phyloP scores from a whole-genome alignment of 2,113 vertebrate species.

The Salvelinus fontinalis region DNA sequence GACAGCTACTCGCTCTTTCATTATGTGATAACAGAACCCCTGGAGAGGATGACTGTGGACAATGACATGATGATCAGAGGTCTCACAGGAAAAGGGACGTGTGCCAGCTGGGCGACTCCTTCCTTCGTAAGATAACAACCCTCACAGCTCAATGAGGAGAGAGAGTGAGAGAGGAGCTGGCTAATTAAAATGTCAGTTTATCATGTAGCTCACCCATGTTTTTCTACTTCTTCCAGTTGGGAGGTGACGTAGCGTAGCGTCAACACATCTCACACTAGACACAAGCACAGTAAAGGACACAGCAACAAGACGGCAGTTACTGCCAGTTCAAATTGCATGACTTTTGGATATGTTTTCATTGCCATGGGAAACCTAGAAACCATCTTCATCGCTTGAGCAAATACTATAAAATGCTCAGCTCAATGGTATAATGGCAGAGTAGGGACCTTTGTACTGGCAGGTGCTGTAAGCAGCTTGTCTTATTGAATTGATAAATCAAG shows the following conservation, averaged over 20 bases:
- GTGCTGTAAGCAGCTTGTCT: slow-evolving; percentile 28
- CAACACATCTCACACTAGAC: slow-evolving; percentile 3
- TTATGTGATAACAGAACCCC: slow-evolving; percentile 51
- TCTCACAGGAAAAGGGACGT: slow-evolving; percentile 57
- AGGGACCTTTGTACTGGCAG: slow-evolving; percentile 8
- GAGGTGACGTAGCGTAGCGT: slow-evolving; percentile 6
- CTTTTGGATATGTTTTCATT: slow-evolving; percentile 28
- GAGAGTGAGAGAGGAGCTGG: not conserved
- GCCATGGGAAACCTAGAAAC: slow-evolving; percentile 35
- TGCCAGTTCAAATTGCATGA: slow-evolving; percentile 28
- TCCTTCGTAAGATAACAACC: slow-evolving; percentile 59
- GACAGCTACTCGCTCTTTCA: slow-evolving; percentile 53
- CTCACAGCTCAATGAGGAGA: slow-evolving; percentile 22
- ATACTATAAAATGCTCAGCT: slow-evolving; percentile 19
- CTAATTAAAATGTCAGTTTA: slow-evolving; percentile 36
- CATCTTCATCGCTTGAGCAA: slow-evolving; percentile 30
- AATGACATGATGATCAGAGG: slow-evolving; percentile 74
- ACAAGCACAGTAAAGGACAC: slow-evolving; percentile 25
- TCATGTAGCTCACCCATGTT: slow-evolving; percentile 44
- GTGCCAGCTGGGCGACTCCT: slow-evolving; percentile 58
- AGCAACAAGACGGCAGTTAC: slow-evolving; percentile 5
- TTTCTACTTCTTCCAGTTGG: not conserved
- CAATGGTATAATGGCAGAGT: slow-evolving; percentile 16
- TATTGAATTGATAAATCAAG: slow-evolving; percentile 51
- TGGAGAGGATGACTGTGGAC: slow-evolving; percentile 37